Evolutionary conservation across 2,113 vertebrate species (phyloP), one percentile per base, ranked within the genome.

Genomic region (Trochalopteron elliotii): DNA sequence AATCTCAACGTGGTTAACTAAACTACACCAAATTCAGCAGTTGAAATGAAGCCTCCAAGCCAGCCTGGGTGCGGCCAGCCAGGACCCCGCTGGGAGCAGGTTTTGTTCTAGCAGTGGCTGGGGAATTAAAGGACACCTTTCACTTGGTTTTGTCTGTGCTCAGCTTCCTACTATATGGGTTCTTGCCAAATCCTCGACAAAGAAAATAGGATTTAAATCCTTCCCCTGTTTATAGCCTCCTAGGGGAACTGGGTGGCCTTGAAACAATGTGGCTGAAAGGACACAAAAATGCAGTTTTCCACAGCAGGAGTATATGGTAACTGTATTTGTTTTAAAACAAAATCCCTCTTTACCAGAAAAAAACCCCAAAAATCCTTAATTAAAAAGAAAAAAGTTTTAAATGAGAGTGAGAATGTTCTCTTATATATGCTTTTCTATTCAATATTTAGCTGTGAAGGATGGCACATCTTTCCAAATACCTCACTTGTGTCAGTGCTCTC

Each of bases 1-100:
- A 98, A 98, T 98, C 97, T 97, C 97, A 97, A 98, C 97, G 97
- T 80, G 93, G 97, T 95, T 97, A 98, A 97, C 97, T 98, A 97
- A 97, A 97, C 97, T 97, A 97, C 67, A 91, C 88, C 76, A 21
- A 96, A 95, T 98, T 96, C 91, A 83, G 93, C 52, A 88, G 95
- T 91, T 93, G 97, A 96, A 97, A 94, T 84, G 97, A 97, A 97
- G 95, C 88, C 39, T 81, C 97, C 83, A 83, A 95, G 95, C 83
- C 42, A 68, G 91, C 96, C 75, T 78, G 96, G 96, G 96, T 96
- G 94, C 94, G 96, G 97, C 96, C 87, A 93, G 90, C 75, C 84
- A 79, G 86, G 87, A 86, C 90, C 95, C 95, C 3, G 95, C 96
- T 95, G 89, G 95, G 72, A 85, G 78, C 69, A 70, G 86, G 88